Evolutionary conservation across 2,797 vertebrate genomes (phyloP), one percentile per base, ranked within the genome.

Genomic region (Brachyrhaphis roseni): DNA sequence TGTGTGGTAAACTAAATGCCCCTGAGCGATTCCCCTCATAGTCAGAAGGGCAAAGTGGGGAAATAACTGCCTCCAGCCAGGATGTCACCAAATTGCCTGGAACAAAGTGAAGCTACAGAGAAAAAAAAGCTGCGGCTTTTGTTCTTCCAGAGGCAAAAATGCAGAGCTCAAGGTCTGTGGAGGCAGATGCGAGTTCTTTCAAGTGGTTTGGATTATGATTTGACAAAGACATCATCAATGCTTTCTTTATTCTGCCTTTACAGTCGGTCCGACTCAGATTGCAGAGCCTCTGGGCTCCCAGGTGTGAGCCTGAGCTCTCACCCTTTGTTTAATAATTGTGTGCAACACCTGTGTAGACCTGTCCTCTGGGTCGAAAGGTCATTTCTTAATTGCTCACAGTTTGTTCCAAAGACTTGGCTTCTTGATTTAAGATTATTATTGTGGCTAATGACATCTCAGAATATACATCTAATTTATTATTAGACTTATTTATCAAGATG

Each of bases 1-100:
- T 34, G 77, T 72, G 77, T 23, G 18, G 53, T 72, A 72, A 72
- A 57, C 41, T 78, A 59, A 78, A 72, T 72, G 68, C 45, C 77
- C 43, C 68, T 72, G 23, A 78, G 51, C 68, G 46, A 46, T 45
- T 15, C n/a, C 28, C 51, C 46, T 78, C 45, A 2, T n/a, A 45
- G 41, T 20, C 49, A 23, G 34, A 76, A 39, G 20, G 45, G 57
- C 75, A 49, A 47, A 26, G 57, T 34, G 31, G 55, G 53, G 39
- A 78, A 53, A 62, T 34, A 18, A 28, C 45, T 66, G 78, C 57
- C 46, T 74, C 26, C 57, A 49, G 71, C 64, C 71, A 79, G 72
- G 78, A 41, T 47, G n/a, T 39, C 34, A 62, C 31, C 71, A 59
- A 49, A 57, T 46, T 41, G 55, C 26, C 55, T 20, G 23, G 46